Conservation (phyloP, 2,888 invertebrate species). For the Cristatella mucedo region DNA sequence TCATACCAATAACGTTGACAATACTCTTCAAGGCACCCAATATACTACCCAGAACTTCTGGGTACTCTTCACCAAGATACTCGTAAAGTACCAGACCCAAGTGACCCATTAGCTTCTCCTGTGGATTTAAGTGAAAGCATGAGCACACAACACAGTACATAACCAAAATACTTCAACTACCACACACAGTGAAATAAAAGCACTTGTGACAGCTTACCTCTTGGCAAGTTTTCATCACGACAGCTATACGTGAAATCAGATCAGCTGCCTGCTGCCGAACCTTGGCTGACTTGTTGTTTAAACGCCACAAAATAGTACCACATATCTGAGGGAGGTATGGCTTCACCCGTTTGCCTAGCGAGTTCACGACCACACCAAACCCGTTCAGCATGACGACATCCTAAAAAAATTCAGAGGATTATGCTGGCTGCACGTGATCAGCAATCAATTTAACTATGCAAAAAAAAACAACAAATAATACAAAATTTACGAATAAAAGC, state of each 20-base stretch:
- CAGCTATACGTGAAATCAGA: constrained; percentile 84
- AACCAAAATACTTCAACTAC: no score
- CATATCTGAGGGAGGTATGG: constrained; percentile 98
- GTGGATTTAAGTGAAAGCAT: constrained; percentile 13
- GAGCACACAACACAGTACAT: constrained; percentile 1
- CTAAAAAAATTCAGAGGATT: constrained; percentile 37
- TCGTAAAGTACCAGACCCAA: constrained; percentile 96
- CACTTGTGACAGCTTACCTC: constrained; percentile 53
- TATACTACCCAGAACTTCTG: constrained; percentile 93
- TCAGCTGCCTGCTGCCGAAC: constrained; percentile 97
- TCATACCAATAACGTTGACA: constrained; percentile 99
- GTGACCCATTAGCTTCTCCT: constrained; percentile 98
- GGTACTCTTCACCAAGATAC: constrained; percentile 97
- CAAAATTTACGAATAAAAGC: no score
- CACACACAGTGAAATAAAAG: no score
- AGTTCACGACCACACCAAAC: constrained; percentile 96
- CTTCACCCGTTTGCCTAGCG: constrained; percentile 88
- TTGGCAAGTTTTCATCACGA: constrained; percentile 98
- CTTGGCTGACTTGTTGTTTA: constrained; percentile 98
- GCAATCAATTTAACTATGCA: background rate
- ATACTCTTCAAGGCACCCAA: constrained; percentile 96
- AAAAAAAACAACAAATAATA: background rate
- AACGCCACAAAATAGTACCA: constrained; percentile 95
- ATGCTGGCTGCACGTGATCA: background rate
- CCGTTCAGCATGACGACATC: constrained; percentile 99